Evolutionary conservation across 2,888 invertebrate genomes (phyloP).

Genomic region (Sphaerophoria rueppellii): DNA sequence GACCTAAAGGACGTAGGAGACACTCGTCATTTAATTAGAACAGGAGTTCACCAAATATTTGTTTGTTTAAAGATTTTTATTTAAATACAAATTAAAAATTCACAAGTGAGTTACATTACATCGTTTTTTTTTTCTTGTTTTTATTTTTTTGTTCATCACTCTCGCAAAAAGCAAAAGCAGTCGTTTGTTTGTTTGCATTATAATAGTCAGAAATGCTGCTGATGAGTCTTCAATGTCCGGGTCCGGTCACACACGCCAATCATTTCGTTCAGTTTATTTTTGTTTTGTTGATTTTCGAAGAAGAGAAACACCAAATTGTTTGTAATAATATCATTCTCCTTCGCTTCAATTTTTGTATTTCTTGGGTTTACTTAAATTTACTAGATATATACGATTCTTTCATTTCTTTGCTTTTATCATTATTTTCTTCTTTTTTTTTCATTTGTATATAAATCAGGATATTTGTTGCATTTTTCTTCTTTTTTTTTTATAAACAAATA

Average conservation of each 20-base stretch:
- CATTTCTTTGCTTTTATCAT: slow-evolving; percentile 28
- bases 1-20: too few species aligned
- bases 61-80: slow-evolving; percentile 58
- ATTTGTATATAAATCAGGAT: slow-evolving; percentile 73
- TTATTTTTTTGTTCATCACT: too few species aligned
- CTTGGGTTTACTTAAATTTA: slow-evolving; percentile 66
- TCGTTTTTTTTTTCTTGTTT: slow-evolving; percentile 42
- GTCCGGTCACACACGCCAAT: slow-evolving; percentile 40
- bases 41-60: neutral
- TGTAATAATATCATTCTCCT: slow-evolving; percentile 30
- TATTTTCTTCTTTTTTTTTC: slow-evolving; percentile 57
- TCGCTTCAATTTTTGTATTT: slow-evolving; percentile 28
- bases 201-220: slow-evolving; percentile 71
- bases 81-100: slow-evolving; percentile 75
- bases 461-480: slow-evolving; percentile 71
- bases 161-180: slow-evolving; percentile 69
- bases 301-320: slow-evolving; percentile 56
- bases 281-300: slow-evolving; percentile 32
- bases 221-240: slow-evolving; percentile 55
- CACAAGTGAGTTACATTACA: slow-evolving; percentile 70
- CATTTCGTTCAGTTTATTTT: slow-evolving; percentile 44
- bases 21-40: neutral
- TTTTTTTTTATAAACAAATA: slow-evolving; percentile 57
- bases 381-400: slow-evolving; percentile 70
- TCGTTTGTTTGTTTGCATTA: slow-evolving; percentile 50